These are phyloP conservation scores for Tricholaema leucomelas DNA, from an alignment of 2,113 vertebrate species.

Conservation along the genomic window DNA sequence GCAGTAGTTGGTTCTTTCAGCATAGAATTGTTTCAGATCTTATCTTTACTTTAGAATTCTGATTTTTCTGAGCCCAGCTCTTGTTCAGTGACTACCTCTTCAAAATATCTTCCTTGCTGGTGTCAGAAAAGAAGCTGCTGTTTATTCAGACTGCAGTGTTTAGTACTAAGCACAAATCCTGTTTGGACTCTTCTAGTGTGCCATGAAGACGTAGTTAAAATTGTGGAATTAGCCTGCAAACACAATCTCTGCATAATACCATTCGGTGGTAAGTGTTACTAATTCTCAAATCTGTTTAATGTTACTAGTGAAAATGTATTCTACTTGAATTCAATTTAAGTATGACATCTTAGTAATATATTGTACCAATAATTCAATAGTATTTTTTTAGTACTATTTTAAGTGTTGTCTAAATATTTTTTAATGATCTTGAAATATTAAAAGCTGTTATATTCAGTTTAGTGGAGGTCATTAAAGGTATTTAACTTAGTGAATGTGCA, in stretches of 20 bases:
- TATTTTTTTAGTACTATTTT: not conserved
- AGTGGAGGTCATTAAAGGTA: not conserved
- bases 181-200: conserved; percentile 78
- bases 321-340: not conserved
- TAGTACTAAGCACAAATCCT: not conserved
- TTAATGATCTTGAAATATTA: not conserved
- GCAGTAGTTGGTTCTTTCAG: not conserved
- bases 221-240: conserved; percentile 94
- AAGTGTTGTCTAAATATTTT: not conserved
- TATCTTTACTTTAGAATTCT: not conserved
- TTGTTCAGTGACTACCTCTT: not conserved
- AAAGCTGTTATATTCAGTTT: not conserved
- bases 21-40: not conserved
- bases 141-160: not conserved
- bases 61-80: not conserved
- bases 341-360: not conserved
- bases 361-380: not conserved
- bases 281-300: not conserved
- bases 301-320: not conserved
- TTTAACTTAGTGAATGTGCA: not conserved
- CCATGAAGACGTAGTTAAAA: conserved; percentile 94
- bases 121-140: not conserved
- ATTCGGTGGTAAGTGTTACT: conserved; percentile 88
- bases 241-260: conserved; percentile 96
- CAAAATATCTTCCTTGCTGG: not conserved